Conservation (phyloP, 2,888 invertebrate species). For the Dexiosoma caninum region DNA sequence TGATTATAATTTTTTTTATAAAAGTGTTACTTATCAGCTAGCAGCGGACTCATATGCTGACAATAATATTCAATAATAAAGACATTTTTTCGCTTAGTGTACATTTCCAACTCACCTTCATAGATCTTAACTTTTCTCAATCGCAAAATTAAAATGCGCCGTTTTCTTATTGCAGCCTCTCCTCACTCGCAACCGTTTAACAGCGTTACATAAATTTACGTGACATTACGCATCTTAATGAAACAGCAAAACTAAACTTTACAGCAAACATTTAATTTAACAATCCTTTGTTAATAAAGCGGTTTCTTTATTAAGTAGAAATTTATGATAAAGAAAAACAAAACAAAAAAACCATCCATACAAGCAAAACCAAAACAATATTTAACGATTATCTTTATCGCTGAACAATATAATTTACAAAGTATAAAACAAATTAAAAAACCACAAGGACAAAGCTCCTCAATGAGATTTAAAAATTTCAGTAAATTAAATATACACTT, state of each 20-base stretch:
- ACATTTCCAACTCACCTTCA: too few species aligned
- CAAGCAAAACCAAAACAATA: constrained; percentile 8
- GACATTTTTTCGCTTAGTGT: too few species aligned
- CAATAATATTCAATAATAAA: too few species aligned
- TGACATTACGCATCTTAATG: constrained; percentile 45
- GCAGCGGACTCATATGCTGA: too few species aligned
- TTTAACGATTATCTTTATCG: constrained; percentile 27
- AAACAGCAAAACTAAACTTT: constrained; percentile 39
- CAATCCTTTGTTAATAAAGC: constrained; percentile 56
- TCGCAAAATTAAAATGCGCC: too few species aligned
- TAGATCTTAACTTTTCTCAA: too few species aligned
- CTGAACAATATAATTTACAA: constrained; percentile 34
- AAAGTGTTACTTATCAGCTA: too few species aligned
- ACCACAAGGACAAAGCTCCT: constrained; percentile 16
- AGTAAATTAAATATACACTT: neutral
- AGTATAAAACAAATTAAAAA: constrained; percentile 34
- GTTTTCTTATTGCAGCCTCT: too few species aligned
- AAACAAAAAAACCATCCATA: neutral
- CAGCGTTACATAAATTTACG: constrained; percentile 18
- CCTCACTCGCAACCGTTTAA: neutral
- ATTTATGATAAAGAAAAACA: constrained; percentile 20
- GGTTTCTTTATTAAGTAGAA: constrained; percentile 49
- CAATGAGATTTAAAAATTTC: constrained; percentile 29
- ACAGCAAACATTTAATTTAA: constrained; percentile 40
- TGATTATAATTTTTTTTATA: too few species aligned